These are phyloP conservation scores for Aphelocoma californica DNA, from an alignment of 2,797 vertebrate species.

Conservation along the genomic window DNA sequence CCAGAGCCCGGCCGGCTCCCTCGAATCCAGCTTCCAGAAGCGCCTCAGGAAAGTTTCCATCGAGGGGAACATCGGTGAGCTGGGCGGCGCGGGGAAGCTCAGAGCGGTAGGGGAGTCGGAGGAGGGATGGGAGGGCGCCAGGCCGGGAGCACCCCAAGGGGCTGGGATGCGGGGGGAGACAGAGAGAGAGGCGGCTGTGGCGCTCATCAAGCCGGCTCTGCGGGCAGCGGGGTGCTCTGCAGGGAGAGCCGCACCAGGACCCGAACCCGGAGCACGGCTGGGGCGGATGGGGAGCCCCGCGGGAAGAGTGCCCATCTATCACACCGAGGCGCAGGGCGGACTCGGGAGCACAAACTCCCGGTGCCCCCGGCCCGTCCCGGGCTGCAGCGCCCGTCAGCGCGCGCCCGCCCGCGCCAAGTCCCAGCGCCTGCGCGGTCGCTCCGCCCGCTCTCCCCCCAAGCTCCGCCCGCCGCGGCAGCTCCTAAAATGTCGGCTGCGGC, in stretches of 20 bases:
- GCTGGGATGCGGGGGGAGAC: no score
- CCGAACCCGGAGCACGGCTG: neutral
- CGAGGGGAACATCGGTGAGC: constrained; percentile 88
- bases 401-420: neutral
- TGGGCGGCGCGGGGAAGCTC: neutral
- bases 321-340: no score
- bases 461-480: neutral
- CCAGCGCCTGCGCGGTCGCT: neutral
- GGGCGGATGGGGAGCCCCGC: neutral
- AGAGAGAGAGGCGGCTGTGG: no score
- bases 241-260: neutral
- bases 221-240: neutral
- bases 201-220: no score
- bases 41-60: constrained; percentile 79
- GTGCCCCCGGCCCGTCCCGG: rapidly evolving
- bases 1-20: neutral
- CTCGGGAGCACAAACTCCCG: neutral
- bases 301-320: neutral
- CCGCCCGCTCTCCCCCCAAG: neutral
- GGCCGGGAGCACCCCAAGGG: neutral
- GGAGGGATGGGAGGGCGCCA: rapidly evolving
- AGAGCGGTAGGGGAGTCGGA: neutral
- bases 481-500: neutral
- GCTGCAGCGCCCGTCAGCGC: no score
- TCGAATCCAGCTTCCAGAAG: constrained; percentile 74